Base-by-base conservation (phyloP, 1,140 invertebrate species). In the Brachionus koreanus region DNA sequence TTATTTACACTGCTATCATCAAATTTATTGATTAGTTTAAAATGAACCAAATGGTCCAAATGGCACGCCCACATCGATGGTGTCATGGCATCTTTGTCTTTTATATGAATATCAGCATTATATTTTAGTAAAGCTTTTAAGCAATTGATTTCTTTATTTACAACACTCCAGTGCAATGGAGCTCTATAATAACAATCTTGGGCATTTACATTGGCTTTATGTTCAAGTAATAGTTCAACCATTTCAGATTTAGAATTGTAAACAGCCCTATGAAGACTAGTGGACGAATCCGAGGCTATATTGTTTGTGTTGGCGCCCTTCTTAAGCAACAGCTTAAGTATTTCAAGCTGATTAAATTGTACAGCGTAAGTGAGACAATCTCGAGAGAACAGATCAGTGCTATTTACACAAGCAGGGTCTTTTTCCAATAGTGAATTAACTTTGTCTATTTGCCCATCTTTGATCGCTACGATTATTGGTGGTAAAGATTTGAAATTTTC, bases 51-150 rank as follows among this genome's bases (percentile, higher is more conserved):
- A 82, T 87, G 85, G 82, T 89, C 88, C 49, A 88, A 84, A 12
- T 87, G 85, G 84, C 87, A 88, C 1, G 88, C 87, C 88, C 88
- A 89, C 88, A 89, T 89, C 74, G 85, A 85, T 0, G 88, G 86
- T 13, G 88, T 86, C 82, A 88, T 83, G 6, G 87, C 87, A 83
- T 89, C 87, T 75, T 86, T 86, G 77, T 89, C 88, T 43, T 82
- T 82, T 12, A 69, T 63, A 25, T 33, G 35, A 37, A 69, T 46
- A 77, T 65, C 13, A 5, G 42, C 12, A 33, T 35, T 25, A 19
- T 67, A 52, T 83, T 84, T 42, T 75, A 57, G 63, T 25, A 82
- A 65, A 83, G 88, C 86, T 85, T 87, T 83, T 29, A 89, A 83
- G 84, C 87, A 88, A 37, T 88, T 85, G 25, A 84, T 83, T 37